A percentile compares a stretch with the other conserved stretches of the same genome.
Conservation (phyloP, 2,888 invertebrate species). For the Crocallis elinguaria region DNA sequence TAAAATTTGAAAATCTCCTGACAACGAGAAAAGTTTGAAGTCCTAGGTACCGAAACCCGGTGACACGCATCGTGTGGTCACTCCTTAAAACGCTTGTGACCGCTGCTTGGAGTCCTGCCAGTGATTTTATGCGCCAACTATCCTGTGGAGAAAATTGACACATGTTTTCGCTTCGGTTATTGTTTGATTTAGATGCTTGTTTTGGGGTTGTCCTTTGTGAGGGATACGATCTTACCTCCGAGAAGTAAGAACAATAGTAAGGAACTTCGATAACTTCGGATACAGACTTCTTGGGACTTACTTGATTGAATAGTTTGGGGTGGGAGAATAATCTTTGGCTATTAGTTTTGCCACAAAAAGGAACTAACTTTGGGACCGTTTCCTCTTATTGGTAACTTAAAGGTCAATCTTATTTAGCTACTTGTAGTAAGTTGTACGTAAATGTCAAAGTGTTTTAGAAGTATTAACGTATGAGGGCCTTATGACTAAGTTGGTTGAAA, state of each 20-base stretch:
- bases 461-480: too few relatives aligned
- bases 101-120: conserved; percentile 44
- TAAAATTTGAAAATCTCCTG: too few relatives aligned
- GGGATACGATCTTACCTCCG: conserved; percentile 5
- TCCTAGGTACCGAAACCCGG: too few relatives aligned
- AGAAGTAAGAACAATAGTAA: background rate
- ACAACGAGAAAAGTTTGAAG: too few relatives aligned
- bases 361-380: too few relatives aligned
- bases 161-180: conserved; percentile 42
- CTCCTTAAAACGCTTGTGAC: conserved; percentile 14
- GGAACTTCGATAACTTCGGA: conserved; percentile 1
- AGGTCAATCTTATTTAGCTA: too few relatives aligned
- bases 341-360: background rate
- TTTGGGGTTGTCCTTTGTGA: conserved; percentile 29
- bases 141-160: conserved; percentile 49
- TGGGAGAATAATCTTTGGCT: background rate
- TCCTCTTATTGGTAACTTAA: too few relatives aligned
- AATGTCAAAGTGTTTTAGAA: too few relatives aligned
- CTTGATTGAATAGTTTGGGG: background rate
- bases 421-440: too few relatives aligned
- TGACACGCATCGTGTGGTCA: conserved; percentile 3
- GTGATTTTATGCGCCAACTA: conserved; percentile 43
- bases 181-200: conserved; percentile 41
- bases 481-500: too few relatives aligned
- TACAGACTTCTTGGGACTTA: conserved; percentile 3